Conservation (phyloP, 1,140 invertebrate genomes). For the Brachionus paranguensis region DNA sequence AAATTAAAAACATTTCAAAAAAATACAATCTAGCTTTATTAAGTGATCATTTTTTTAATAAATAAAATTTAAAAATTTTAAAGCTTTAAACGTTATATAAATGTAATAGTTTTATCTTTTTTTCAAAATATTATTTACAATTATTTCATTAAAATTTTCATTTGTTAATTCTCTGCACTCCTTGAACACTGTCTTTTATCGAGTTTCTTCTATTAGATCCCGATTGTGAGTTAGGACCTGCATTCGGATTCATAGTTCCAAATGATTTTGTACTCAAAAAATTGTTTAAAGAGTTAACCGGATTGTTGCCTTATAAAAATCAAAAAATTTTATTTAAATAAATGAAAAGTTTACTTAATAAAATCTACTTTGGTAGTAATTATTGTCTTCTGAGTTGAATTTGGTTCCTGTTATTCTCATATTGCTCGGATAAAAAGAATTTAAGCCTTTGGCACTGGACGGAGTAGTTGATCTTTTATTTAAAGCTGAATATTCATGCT, state of each 20-base stretch:
- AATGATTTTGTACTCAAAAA: constrained; percentile 14
- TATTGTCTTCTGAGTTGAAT: not conserved
- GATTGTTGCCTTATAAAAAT: not conserved
- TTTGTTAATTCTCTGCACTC: constrained; percentile 3
- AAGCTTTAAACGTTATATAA: constrained; percentile 12
- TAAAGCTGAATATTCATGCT: not conserved
- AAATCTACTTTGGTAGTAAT: not conserved
- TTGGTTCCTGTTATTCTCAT: not conserved
- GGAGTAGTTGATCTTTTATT: constrained; percentile 39
- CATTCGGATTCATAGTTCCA: not conserved
- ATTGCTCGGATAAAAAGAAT: not conserved
- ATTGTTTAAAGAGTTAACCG: not conserved
- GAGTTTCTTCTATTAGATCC: not conserved
- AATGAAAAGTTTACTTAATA: not conserved
- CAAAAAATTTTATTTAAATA: not conserved
- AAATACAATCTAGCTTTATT: not conserved
- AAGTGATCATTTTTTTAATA: not conserved
- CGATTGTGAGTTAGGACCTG: not conserved
- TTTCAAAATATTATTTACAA: not conserved
- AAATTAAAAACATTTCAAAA: not conserved
- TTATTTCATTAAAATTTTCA: not conserved
- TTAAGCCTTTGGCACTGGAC: not conserved
- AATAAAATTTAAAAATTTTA: not conserved
- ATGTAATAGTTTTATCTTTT: not conserved
- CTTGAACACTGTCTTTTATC: constrained; percentile 3